These are phyloP conservation scores for Dasyornis broadbenti DNA, from an alignment of 2,113 vertebrate species.

Conservation along the genomic window DNA sequence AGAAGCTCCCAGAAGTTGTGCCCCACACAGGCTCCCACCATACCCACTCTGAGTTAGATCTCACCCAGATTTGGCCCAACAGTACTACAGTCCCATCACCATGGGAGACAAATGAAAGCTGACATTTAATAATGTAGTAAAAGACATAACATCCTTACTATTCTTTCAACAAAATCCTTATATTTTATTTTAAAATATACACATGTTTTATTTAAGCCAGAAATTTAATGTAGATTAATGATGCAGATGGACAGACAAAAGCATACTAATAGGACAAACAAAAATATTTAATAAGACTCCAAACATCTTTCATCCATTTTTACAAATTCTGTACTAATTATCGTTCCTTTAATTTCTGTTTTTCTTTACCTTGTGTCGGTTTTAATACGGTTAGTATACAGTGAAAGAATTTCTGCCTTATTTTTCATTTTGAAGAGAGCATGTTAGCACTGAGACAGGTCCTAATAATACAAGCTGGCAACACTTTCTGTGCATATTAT, in stretches of 20 bases:
- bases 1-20: background rate
- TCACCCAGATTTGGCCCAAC: background rate
- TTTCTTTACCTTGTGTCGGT: background rate
- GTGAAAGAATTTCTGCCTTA: background rate
- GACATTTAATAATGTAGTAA: background rate
- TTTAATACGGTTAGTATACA: background rate
- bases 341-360: background rate
- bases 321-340: background rate
- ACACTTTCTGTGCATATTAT: background rate
- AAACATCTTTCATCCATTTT: background rate
- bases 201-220: background rate
- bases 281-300: background rate
- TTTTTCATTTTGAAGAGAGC: background rate
- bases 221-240: background rate
- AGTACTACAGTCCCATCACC: accelerated
- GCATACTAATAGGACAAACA: background rate
- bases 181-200: background rate
- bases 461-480: background rate
- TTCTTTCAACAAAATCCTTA: background rate
- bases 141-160: background rate
- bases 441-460: background rate
- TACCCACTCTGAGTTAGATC: background rate
- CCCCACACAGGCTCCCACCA: background rate
- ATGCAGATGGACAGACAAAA: background rate
- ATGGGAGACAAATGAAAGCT: background rate